phyloP scores from a whole-genome alignment of 2,888 invertebrate genomes.

The Aquatica leii region DNA sequence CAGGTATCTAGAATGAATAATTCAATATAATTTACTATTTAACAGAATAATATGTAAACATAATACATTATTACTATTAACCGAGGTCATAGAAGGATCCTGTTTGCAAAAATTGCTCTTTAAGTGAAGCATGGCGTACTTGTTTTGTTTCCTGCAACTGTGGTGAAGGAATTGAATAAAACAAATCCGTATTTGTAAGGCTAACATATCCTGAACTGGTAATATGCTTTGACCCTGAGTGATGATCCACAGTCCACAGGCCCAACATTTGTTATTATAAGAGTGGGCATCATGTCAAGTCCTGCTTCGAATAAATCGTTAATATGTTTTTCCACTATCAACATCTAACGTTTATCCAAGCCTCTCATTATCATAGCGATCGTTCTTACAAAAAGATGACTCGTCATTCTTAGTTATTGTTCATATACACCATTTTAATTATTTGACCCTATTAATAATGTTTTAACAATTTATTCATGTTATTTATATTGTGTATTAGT shows the following conservation, averaged over 20 bases:
- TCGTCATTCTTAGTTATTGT: too few relatives aligned
- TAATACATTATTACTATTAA: background rate
- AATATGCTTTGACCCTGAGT: background rate
- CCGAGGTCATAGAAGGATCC: background rate
- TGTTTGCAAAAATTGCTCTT: background rate
- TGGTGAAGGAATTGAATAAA: background rate
- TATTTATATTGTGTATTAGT: too few relatives aligned
- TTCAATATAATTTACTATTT: constrained; percentile 4
- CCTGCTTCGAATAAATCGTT: constrained; percentile 4
- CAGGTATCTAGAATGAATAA: constrained; percentile 17
- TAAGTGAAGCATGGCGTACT: background rate
- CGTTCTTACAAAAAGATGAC: constrained; percentile 23
- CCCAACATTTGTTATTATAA: background rate
- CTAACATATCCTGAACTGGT: background rate
- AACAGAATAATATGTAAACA: too few relatives aligned
- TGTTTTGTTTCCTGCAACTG: background rate
- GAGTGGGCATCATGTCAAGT: background rate
- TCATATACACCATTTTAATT: too few relatives aligned
- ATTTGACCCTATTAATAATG: too few relatives aligned
- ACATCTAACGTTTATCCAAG: constrained; percentile 11
- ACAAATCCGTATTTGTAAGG: background rate
- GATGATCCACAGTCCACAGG: background rate
- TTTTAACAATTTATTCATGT: too few relatives aligned
- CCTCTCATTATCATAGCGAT: constrained; percentile 24
- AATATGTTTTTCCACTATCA: constrained; percentile 7